These are phyloP conservation scores for Chrysolina americana DNA, from an alignment of 2,888 invertebrate species.

Conservation along the genomic window DNA sequence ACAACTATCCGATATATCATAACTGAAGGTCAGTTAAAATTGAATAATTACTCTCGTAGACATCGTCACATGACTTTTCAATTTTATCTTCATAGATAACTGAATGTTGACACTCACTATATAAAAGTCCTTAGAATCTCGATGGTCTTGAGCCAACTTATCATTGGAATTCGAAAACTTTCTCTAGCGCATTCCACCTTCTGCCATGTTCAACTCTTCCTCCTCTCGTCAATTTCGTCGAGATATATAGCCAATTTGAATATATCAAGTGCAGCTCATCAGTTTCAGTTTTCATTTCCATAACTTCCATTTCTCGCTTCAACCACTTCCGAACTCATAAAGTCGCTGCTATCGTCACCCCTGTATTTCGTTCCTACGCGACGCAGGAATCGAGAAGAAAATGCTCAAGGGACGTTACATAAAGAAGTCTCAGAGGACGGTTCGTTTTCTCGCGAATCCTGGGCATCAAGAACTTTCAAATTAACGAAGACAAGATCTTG, in stretches of 20 bases:
- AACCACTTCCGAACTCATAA: conserved; percentile 9
- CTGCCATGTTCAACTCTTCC: background rate
- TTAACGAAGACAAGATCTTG: background rate
- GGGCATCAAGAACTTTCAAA: background rate
- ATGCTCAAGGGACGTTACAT: background rate
- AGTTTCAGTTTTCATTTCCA: conserved; percentile 24
- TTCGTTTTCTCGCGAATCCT: background rate
- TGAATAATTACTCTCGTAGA: no score
- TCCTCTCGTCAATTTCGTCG: background rate
- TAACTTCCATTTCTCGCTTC: conserved; percentile 17
- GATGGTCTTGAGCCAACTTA: no score
- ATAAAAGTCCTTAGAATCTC: no score
- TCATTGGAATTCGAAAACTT: no score
- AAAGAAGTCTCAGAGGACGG: conserved; percentile 14
- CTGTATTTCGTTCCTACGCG: conserved; percentile 13
- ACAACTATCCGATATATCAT: no score
- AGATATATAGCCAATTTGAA: conserved; percentile 19
- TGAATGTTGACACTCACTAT: no score
- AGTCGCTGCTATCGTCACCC: conserved; percentile 7
- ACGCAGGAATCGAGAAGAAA: conserved; percentile 12
- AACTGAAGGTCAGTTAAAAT: no score
- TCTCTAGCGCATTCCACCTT: background rate
- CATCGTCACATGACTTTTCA: no score
- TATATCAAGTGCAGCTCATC: conserved; percentile 18
- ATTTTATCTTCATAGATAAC: no score